Conservation (phyloP, 1,140 invertebrate species). For the Heliothis virescens region DNA sequence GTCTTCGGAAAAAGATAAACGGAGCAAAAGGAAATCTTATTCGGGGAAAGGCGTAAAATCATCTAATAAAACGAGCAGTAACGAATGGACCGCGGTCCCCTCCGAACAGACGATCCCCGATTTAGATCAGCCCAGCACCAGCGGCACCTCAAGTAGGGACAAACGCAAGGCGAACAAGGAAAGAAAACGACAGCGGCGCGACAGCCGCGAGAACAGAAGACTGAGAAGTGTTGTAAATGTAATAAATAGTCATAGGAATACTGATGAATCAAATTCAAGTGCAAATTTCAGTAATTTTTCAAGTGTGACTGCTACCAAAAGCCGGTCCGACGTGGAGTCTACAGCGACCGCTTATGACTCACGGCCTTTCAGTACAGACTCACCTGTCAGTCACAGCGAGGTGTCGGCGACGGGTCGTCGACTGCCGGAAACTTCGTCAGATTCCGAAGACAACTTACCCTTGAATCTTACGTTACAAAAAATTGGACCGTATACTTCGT, state of each 20-base stretch:
- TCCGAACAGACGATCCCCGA: conserved; percentile 4
- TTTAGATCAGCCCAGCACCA: conserved; percentile 62
- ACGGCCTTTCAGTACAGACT: not conserved
- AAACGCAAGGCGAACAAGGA: conserved; percentile 54
- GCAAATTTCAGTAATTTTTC: conserved; percentile 43
- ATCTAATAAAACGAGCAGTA: conserved; percentile 56
- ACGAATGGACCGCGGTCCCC: conserved; percentile 25
- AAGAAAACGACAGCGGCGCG: conserved; percentile 45
- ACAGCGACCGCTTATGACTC: not conserved
- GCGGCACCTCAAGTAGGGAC: conserved; percentile 51
- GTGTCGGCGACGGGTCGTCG: not conserved
- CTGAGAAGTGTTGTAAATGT: conserved; percentile 79
- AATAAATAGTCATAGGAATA: conserved; percentile 62
- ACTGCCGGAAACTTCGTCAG: conserved; percentile 46
- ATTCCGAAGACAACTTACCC: conserved; percentile 71
- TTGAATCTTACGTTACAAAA: conserved; percentile 70
- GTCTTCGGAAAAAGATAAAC: conserved; percentile 56
- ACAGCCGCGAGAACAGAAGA: conserved; percentile 70
- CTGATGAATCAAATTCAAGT: conserved; percentile 55
- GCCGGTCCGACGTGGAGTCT: not conserved
- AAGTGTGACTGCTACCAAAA: conserved; percentile 12
- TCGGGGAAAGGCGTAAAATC: conserved; percentile 76
- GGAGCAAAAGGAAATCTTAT: conserved; percentile 67
- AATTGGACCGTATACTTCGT: conserved; percentile 16
- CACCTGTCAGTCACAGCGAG: not conserved